Evolutionary conservation across 2,113 vertebrate genomes (phyloP).

Genomic region (Trochalopteron elliotii): DNA sequence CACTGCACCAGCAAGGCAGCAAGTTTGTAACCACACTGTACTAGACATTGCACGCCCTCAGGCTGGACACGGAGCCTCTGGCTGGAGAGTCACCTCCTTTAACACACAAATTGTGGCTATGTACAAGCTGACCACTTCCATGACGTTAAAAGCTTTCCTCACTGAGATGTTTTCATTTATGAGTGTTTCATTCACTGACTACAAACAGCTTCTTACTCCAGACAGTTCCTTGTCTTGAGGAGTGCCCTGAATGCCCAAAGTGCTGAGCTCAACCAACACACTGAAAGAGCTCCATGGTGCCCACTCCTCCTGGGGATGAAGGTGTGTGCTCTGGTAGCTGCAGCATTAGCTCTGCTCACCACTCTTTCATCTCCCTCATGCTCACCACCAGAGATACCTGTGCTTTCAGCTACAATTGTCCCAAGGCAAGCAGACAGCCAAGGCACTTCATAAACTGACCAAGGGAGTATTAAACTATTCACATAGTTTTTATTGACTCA

Average conservation of each 20-base stretch:
- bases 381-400: neutral
- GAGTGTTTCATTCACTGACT: neutral
- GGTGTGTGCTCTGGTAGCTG: neutral
- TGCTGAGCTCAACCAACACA: neutral
- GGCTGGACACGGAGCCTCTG: neutral
- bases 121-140: neutral
- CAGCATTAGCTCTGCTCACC: neutral
- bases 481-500: neutral
- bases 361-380: neutral
- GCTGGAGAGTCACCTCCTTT: neutral
- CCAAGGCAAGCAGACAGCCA: neutral
- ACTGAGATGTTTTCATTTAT: neutral
- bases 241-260: neutral
- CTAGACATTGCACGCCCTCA: accelerated
- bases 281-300: neutral
- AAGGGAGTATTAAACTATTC: neutral
- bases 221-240: neutral
- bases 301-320: neutral
- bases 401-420: accelerated
- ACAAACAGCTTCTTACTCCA: neutral
- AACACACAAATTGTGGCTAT: neutral
- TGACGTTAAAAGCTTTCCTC: neutral
- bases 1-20: neutral
- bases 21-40: neutral
- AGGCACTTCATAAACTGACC: neutral